Evolutionary conservation across 2,113 vertebrate genomes (phyloP).

Genomic region (Sterna hirundo): DNA sequence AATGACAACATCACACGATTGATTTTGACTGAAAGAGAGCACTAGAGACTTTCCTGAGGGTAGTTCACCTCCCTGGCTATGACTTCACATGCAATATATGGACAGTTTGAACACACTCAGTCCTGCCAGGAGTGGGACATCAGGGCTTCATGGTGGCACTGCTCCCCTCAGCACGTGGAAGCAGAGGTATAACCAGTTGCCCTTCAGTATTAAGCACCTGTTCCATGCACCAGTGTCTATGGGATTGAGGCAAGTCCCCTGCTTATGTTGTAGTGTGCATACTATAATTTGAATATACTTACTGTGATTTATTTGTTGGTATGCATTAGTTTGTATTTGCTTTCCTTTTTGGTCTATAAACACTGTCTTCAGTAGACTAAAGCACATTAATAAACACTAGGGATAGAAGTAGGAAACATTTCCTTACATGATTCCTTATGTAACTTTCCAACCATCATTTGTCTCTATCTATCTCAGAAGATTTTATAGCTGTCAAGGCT

Average conservation of each 20-base stretch:
- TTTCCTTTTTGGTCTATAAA: background rate
- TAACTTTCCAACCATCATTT: background rate
- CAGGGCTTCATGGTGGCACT: background rate
- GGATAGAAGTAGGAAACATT: background rate
- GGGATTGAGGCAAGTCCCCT: background rate
- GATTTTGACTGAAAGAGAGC: background rate
- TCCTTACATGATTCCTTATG: background rate
- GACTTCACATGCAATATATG: background rate
- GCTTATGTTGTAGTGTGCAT: accelerated
- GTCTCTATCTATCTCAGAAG: background rate
- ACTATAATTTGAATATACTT: background rate
- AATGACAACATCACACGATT: background rate
- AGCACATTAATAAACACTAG: background rate
- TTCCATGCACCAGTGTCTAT: too few relatives aligned
- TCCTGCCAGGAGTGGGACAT: background rate
- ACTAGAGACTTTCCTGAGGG: background rate
- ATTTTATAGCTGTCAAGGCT: background rate
- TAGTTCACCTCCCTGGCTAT: background rate
- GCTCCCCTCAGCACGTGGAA: background rate
- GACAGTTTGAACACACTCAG: background rate
- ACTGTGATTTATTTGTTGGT: background rate
- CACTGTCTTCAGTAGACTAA: background rate
- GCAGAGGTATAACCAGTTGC: background rate
- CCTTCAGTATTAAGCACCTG: background rate
- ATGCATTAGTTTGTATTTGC: background rate